Base-by-base conservation (phyloP, 1,140 invertebrate genomes). In the Euura saliciscinereae region DNA sequence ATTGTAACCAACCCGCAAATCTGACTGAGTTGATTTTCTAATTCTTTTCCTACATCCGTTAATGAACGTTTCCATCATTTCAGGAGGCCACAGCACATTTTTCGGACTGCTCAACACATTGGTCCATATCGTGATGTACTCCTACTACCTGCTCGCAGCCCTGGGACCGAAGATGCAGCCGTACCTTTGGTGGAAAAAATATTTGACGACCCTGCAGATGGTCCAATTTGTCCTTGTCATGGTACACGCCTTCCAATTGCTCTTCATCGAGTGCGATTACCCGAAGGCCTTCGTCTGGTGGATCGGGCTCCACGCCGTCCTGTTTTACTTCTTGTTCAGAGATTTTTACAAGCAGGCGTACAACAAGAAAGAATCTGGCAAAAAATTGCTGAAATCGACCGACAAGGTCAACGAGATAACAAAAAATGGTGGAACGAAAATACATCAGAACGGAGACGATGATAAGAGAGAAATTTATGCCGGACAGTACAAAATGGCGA, bases 151-250 rank as follows among this genome's bases (percentile, higher is more conserved):
- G 74, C 85, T 98, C 69, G 92, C 96, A 10, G 95, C 96, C 0
- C 89, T 97, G 75, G 96, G 96, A 66, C 95, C 96, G 0, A 89
- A 91, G 66, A 90, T 96, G 77, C 95, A 96, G 82, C 95, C 94
- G 70, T 97, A 94, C 80, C 87, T 98, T 6, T 98, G 96, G 96
- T 98, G 97, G 96, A 98, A 98, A 88, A 96, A 93, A 80, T 97
- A 98, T 80, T 85, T 98, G 59, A 98, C 97, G 0, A 89, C 91
- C 2, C 83, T 97, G 75, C 97, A 98, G 86, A 92, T 98, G 92
- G 90, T 92, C 2, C 96, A 97, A 84, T 97, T 97, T 78, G 85
- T 96, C 2, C 77, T 92, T 1, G 93, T 96, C 1, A 92, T 94
- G 86, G 82, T 94, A 3, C 95, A 97, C 82, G 92, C 94, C 8